Evolutionary conservation across 1,140 invertebrate genomes (phyloP), one percentile per base, ranked within the genome.

Genomic region (Drosophila novamexicana): DNA sequence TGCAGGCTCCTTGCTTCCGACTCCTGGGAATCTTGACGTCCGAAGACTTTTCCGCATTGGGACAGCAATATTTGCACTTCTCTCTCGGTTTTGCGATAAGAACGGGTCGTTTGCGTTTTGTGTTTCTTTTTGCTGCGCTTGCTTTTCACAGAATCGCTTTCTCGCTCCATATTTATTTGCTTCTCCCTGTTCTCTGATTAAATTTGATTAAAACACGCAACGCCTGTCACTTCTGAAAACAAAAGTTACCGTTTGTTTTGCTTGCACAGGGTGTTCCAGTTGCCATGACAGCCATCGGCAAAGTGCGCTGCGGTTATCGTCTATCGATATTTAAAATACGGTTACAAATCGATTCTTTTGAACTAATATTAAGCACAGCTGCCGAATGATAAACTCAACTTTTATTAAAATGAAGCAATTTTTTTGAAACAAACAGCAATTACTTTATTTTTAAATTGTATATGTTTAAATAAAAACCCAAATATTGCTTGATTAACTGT

Each of bases 91-190:
- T 66, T 68, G 0, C 84, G 73, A 49, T 83, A 91, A 6, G 64
- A 42, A 6, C 68, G 84, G 0, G 76, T 85, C 6, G 85, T 91
- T 36, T 81, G 81, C 10, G 81, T 78, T 61, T 91, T 91, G 0
- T 65, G 73, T 12, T 68, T 73, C 42, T 70, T 84, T 34, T 70
- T 81, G 47, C 1, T 58, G n/a, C 42, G 29, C 10, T 67, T 78
- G 29, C 22, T 59, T 29, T 22, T 62, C 1, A 6, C 7, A 3
- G 52, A 10, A 34, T 18, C 12, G 22, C 6, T 4, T 42, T 56
- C 16, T 0, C 18, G 39, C 3, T 72, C 32, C 71, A 69, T 75
- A 12, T 62, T 10, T 1, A 39, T 40, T 8, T 6, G 6, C 16
- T 16, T 42, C 18, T 39, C 1, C 22, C 22, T 29, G 2, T 22